Evolutionary conservation across 2,888 invertebrate genomes (phyloP).

Genomic region (Seira musarum): DNA sequence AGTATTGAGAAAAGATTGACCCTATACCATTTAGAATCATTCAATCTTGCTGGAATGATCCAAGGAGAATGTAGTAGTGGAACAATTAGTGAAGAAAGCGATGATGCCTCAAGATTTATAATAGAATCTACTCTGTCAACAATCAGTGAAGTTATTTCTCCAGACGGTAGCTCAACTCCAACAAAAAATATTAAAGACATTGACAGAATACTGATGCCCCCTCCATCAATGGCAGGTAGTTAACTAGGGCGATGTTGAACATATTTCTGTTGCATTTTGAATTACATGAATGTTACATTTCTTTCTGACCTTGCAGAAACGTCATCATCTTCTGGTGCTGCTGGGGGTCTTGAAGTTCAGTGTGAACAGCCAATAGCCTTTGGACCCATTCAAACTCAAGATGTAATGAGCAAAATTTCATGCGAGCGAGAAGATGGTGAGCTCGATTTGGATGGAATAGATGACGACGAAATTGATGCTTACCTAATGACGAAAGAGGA

Average conservation of each 20-base stretch:
- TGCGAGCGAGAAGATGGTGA: conserved; percentile 73
- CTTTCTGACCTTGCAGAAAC: background rate
- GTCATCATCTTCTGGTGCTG: background rate
- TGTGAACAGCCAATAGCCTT: background rate
- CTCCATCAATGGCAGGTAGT: conserved; percentile 52
- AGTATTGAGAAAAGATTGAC: no score
- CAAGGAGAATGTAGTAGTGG: no score
- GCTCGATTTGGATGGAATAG: conserved; percentile 81
- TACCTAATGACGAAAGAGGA: conserved; percentile 90
- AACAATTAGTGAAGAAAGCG: no score
- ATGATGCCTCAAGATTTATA: conserved; percentile 74
- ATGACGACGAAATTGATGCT: conserved; percentile 91
- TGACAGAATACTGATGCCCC: conserved; percentile 68
- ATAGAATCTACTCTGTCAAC: conserved; percentile 74
- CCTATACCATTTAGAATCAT: no score
- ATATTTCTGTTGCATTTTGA: no score
- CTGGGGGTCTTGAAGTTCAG: background rate
- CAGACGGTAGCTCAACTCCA: conserved; percentile 59
- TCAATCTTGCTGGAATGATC: no score
- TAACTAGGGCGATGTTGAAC: no score
- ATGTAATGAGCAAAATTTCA: background rate
- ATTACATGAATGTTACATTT: background rate
- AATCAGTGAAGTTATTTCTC: conserved; percentile 73
- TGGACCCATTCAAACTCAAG: background rate
- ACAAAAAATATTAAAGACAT: conserved; percentile 69